Base-by-base conservation (phyloP, 1,140 invertebrate genomes). In the Pollicipes pollicipes region DNA sequence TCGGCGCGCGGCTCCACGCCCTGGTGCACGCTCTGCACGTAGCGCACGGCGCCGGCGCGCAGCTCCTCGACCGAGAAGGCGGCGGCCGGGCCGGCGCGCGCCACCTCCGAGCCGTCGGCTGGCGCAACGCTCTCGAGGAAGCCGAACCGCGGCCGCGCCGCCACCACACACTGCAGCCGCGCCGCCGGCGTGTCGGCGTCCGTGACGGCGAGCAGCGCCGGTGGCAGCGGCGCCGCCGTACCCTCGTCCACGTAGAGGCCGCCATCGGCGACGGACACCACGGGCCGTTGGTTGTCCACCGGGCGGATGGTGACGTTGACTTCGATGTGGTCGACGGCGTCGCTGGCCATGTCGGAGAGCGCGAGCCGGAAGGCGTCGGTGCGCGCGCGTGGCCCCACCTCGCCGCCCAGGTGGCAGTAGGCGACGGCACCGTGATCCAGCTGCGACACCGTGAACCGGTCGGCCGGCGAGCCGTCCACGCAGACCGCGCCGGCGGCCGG, bases 21-120 rank as follows among this genome's bases (percentile, higher is more conserved):
- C 71, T 77, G 74, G 70, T 82, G 80, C 27, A 81, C 75, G 73
- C 80, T 82, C 69, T 82, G 81, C 26, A 81, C 77, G 74, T 81
- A 82, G 63, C 78, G 78, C 26, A 82, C 76, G 45, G 78, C 73
- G 3, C 76, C 77, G 26, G 74, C 35, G 13, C 74, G 68, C 17
- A 82, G 63, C 71, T 81, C 79, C 16, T 73, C 68, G 30, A 78
- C 73, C 30, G 74, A 76, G 72, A 81, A 82, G 0, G 79, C 76
- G 26, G 78, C 78, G 28, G 80, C 74, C 28, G 80, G 78, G 4
- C 80, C 80, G 31, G 71, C 72, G 71, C 77, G 72, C 0, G 77
- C 76, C 68, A 75, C 76, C 71, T 80, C 78, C 1, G 79, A 80
- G 6, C 80, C 80, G 0, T 76, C 76, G 10, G 74, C 75, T 28